A percentile compares a stretch with the other conserved stretches of the same genome.
phyloP scores from a whole-genome alignment of 2,888 invertebrate genomes.

The Meandrusa payeni region DNA sequence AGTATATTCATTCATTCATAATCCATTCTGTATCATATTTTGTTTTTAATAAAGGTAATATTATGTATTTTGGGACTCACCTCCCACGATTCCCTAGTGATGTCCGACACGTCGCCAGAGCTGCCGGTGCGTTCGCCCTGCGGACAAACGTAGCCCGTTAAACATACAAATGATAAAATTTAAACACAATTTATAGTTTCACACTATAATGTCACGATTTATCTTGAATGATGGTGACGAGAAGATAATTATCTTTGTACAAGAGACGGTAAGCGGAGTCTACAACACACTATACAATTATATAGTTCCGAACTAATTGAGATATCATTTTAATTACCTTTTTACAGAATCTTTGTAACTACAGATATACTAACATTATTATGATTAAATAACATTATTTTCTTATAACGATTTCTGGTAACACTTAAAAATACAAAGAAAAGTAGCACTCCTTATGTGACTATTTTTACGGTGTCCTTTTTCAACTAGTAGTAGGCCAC shows the following conservation, averaged over 20 bases:
- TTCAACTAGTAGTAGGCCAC: too few species aligned
- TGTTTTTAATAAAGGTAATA: too few species aligned
- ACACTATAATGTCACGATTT: slow-evolving; percentile 5
- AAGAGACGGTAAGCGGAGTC: slow-evolving; percentile 30
- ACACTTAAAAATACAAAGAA: too few species aligned
- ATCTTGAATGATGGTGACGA: slow-evolving; percentile 33
- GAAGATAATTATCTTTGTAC: slow-evolving; percentile 38
- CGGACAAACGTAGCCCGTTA: slow-evolving; percentile 29
- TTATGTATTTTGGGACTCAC: too few species aligned
- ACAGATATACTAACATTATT: too few species aligned
- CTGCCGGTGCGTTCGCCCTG: slow-evolving; percentile 81
- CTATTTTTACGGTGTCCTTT: too few species aligned
- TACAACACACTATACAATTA: slow-evolving; percentile 22
- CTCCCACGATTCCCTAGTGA: slow-evolving; percentile 96
- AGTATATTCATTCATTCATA: too few species aligned
- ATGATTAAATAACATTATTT: too few species aligned
- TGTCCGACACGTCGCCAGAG: slow-evolving; percentile 88
- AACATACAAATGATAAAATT: slow-evolving; percentile 6
- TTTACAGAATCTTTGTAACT: background rate
- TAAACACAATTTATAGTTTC: slow-evolving; percentile 8
- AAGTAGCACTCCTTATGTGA: too few species aligned
- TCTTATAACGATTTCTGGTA: too few species aligned
- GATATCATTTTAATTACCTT: background rate
- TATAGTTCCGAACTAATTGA: slow-evolving; percentile 13
- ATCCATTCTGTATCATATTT: too few species aligned